Base-by-base conservation (phyloP, 2,797 vertebrate species). In the Schizopygopsis pylzovi region DNA sequence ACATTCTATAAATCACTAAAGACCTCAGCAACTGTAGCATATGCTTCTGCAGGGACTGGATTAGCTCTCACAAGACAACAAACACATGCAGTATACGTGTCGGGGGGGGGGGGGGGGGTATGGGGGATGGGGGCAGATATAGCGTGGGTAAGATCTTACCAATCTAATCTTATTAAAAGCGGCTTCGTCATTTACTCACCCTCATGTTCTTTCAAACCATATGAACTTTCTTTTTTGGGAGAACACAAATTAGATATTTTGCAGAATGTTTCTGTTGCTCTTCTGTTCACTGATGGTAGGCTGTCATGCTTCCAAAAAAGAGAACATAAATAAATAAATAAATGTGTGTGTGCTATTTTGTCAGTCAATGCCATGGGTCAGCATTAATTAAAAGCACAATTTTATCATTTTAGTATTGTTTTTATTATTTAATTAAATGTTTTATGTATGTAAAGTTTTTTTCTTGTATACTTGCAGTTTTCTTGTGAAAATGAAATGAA, bases 1-100 rank as follows among this genome's bases (percentile, higher is more conserved):
- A 41, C 52, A 79, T n/a, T 22, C 78, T 59, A 63, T 79, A 85
- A 61, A 73, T 80, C 67, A 39, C 39, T 41, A 63, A 22, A 85
- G 65, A 73, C n/a, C 56, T 83, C 56, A 25, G 56, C n/a, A 63
- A 20, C 25, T 67, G 56, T 75, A 63, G 33, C 78, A 75, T 56
- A 75, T 81, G 78, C 33, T 47, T 65, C 56, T 47, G 61, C 45
- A 49, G 43, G 56, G 70, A 22, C 68, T 63, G 41, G 22, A 73
- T 73, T 49, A 43, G 39, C 15, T 39, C 78, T 85, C 67, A 72
- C 67, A 73, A 80, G 54, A 72, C 49, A 70, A 84, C 37, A 77
- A 5, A 71, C 52, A 63, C 68, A 12, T 4, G 20, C 15, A 73
- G 52, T 45, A 28, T 85, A 65, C 20, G 63, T 63, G 59, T 47